Conservation (phyloP, 2,113 vertebrate genomes). For the Alaudala cheleensis region DNA sequence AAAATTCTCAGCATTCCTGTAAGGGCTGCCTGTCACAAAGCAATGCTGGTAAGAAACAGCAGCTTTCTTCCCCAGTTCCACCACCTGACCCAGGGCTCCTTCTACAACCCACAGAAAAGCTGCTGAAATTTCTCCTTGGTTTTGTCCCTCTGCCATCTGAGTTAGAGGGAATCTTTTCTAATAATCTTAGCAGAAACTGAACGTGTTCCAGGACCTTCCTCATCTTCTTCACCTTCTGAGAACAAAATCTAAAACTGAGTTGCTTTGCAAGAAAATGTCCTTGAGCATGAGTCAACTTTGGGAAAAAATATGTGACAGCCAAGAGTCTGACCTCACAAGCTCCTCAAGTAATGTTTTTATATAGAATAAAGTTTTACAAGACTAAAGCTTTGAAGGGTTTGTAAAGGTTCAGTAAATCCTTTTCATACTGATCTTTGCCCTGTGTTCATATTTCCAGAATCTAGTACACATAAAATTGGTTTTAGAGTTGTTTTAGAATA, state of each 20-base stretch:
- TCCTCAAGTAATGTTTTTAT: not conserved
- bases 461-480: not conserved
- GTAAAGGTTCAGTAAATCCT: not conserved
- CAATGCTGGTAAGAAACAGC: slow-evolving; percentile 27
- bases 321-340: not conserved
- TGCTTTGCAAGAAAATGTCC: not conserved
- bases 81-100: not conserved
- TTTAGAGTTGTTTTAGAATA: not conserved
- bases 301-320: not conserved
- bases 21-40: not conserved
- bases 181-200: not conserved
- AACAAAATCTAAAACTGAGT: not conserved
- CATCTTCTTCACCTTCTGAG: not conserved
- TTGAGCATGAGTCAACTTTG: not conserved
- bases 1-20: slow-evolving; percentile 13
- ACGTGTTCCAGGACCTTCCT: not conserved
- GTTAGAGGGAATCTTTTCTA: not conserved
- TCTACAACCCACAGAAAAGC: not conserved
- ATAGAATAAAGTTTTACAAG: not conserved
- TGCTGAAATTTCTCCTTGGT: not conserved
- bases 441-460: not conserved
- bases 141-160: not conserved
- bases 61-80: not conserved
- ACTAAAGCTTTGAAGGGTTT: not conserved
- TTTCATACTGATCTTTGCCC: not conserved